These are phyloP conservation scores for Syngnathus scovelli DNA, from an alignment of 2,113 vertebrate species.

Conservation along the genomic window DNA sequence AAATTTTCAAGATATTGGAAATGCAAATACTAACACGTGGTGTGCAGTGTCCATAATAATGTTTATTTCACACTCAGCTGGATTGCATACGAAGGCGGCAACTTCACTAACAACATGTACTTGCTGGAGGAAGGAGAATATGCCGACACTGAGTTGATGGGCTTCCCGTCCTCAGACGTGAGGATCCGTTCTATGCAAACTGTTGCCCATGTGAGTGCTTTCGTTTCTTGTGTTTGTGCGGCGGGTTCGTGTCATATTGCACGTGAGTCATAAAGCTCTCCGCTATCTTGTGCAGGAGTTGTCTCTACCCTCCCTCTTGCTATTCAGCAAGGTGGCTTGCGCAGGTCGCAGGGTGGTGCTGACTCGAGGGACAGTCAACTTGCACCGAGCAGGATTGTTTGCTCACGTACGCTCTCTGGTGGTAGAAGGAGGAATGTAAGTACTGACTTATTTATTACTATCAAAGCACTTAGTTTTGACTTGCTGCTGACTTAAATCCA, in stretches of 20 bases:
- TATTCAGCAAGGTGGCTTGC: slow-evolving; percentile 82
- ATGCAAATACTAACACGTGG: neutral
- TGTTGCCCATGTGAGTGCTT: slow-evolving; percentile 78
- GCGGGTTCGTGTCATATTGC: neutral
- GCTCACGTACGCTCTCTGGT: slow-evolving; percentile 78
- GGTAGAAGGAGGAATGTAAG: slow-evolving; percentile 84
- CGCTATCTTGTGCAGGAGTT: slow-evolving; percentile 73
- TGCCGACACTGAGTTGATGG: slow-evolving; percentile 76
- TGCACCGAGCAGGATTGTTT: slow-evolving; percentile 75
- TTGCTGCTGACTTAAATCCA: neutral
- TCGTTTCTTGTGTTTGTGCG: neutral
- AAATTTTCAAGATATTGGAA: neutral
- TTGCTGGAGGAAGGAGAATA: slow-evolving; percentile 91
- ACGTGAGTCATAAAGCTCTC: neutral
- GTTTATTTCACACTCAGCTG: slow-evolving; percentile 72
- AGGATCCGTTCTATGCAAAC: slow-evolving; percentile 78
- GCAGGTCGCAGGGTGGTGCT: slow-evolving; percentile 80
- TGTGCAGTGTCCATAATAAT: neutral
- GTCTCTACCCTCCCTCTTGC: slow-evolving; percentile 80
- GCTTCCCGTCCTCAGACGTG: slow-evolving; percentile 69
- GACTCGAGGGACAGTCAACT: slow-evolving; percentile 70
- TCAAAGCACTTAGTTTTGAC: neutral
- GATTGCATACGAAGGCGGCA: slow-evolving; percentile 79
- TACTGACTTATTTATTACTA: neutral
- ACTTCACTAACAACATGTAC: slow-evolving; percentile 83